Conservation (phyloP, 92 coral and sea anemone genomes). For the Paragorgia papillata region DNA sequence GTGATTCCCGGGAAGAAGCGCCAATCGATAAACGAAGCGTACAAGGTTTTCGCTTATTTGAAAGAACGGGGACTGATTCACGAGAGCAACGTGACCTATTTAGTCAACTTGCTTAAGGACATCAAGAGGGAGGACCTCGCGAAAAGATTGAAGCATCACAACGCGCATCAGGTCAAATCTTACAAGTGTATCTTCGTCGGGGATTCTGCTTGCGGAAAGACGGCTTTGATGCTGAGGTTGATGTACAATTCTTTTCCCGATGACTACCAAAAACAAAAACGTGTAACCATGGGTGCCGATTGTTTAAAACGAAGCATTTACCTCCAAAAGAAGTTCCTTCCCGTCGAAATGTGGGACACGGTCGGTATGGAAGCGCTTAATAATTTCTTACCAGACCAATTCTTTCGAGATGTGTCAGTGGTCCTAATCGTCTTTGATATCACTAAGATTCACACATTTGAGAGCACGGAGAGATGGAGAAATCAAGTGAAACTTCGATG, state of each 20-base stretch:
- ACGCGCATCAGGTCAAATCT: background rate
- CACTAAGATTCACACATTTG: background rate
- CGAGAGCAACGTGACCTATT: background rate
- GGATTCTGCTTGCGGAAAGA: background rate
- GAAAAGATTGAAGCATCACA: background rate
- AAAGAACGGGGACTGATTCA: background rate
- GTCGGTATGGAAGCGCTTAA: background rate
- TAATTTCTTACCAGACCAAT: background rate
- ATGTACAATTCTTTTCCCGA: background rate
- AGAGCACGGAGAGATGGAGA: background rate
- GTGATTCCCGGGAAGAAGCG: background rate
- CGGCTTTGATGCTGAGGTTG: background rate
- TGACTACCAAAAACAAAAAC: no score
- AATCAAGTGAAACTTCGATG: background rate
- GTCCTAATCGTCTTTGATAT: background rate
- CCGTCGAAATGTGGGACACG: conserved; percentile 1
- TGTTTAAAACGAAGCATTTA: background rate
- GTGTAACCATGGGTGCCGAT: background rate
- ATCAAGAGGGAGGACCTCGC: background rate
- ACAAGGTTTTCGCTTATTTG: background rate
- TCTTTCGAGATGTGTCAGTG: background rate
- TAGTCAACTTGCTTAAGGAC: background rate
- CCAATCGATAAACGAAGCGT: background rate
- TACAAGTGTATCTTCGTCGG: background rate
- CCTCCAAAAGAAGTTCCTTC: background rate